Percentiles rank a stretch among this genome's conserved stretches.
These are phyloP conservation scores for Eristalinus sepulchralis DNA, from an alignment of 2,888 invertebrate species.

Conservation along the genomic window DNA sequence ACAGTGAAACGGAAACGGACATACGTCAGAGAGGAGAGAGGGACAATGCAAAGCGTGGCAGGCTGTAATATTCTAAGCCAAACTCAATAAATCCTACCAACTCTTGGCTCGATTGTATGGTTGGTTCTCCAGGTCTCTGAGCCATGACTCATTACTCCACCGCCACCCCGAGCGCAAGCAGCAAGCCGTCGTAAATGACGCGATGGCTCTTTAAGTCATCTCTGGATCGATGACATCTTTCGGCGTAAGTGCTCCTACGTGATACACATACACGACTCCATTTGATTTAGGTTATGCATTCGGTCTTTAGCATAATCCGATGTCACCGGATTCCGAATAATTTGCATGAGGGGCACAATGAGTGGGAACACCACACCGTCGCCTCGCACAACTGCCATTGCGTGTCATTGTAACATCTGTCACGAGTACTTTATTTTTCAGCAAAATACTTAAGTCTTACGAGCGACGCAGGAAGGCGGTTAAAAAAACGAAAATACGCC, in stretches of 20 bases:
- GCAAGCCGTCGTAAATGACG: not conserved
- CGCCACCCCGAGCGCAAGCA: not conserved
- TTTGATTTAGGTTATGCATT: not conserved
- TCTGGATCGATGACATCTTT: not conserved
- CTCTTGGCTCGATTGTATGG: conserved; percentile 29
- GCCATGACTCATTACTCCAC: not conserved
- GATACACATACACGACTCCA: not conserved
- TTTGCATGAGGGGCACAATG: not conserved
- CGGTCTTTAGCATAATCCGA: not conserved
- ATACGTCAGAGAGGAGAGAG: conserved; percentile 36
- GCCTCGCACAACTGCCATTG: not conserved
- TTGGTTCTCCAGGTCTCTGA: not conserved
- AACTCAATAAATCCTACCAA: conserved; percentile 34
- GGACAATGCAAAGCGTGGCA: conserved; percentile 54
- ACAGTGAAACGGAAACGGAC: conserved; percentile 66
- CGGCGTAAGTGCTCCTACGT: not conserved
- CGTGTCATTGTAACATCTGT: not conserved
- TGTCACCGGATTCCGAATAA: not conserved
- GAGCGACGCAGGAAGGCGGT: not conserved
- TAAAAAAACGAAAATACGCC: not conserved
- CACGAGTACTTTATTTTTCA: not conserved
- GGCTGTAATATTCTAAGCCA: conserved; percentile 45
- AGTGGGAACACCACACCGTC: not conserved
- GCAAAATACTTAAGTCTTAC: not conserved
- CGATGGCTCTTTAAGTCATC: not conserved